Base-by-base conservation (phyloP, 1,140 invertebrate genomes). In the Cyrtorhinus lividipennis region DNA sequence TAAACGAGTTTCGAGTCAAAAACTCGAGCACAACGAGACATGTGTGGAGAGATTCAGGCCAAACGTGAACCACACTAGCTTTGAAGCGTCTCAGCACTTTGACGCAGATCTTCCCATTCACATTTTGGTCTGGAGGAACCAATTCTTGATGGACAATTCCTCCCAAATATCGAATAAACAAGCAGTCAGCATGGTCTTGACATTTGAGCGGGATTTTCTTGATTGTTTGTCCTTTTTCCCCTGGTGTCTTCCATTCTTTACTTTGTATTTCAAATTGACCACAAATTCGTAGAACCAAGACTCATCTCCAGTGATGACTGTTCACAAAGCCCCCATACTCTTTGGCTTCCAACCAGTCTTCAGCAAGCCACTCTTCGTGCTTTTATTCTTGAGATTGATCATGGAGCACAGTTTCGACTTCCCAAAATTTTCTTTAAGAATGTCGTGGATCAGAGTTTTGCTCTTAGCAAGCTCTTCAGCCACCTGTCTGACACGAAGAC, bases 131-230 rank as follows among this genome's bases (percentile, higher is more conserved):
- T 27, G 59, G 59, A 45, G 71, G 66, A 48, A 67, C 62, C 59
- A 70, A 73, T 63, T 73, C 66, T 23, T 66, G 57, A 63, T 73
- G 68, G 18, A 72, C 66, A 8, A 72, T 60, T 1, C 67, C 68
- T n/a, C 13, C 46, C 57, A 72, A 65, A 38, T 38, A 5, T 5
- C 5, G 15, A 38, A 38, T 62, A 73, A 74, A 64, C 71, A 72
- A 65, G 57, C 59, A 66, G 70, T 69, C 56, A 71, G 61, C 68
- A 72, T 72, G 8, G 67, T 67, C 62, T 73, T 73, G 38, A 70
- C 60, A 27, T 69, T 69, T 26, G 65, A 70, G 26, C 57, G 26
- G 56, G 30, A 22, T 62, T 56, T 24, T 24, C 56, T 24, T 24
- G 48, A 26, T 63, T 63, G 56, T 66, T 68, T 65, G 65, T 67